Conservation (phyloP, 2,888 invertebrate genomes). For the Pomacea canaliculata region DNA sequence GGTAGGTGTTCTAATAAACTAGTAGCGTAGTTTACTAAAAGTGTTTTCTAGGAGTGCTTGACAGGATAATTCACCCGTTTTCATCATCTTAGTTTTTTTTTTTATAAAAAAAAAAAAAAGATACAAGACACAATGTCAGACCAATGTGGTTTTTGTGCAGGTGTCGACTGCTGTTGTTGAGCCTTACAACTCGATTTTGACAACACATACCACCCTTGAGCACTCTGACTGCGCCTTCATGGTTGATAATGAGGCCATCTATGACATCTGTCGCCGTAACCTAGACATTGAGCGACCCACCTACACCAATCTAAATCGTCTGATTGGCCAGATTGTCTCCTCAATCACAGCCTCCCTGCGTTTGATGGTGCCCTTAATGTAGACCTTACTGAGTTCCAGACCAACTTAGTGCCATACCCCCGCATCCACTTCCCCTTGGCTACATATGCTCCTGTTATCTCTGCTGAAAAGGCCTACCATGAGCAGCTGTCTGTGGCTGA, state of each 20-base stretch:
- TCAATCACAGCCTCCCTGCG: conserved; percentile 63
- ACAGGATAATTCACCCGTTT: too few species aligned
- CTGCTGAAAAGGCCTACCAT: conserved; percentile 49
- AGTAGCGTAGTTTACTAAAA: too few species aligned
- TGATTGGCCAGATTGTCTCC: conserved; percentile 86
- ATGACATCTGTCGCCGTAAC: conserved; percentile 86
- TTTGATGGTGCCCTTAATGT: conserved; percentile 67
- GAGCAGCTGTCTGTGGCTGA: conserved; percentile 73
- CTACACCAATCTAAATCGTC: conserved; percentile 89
- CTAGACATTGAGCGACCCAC: conserved; percentile 87
- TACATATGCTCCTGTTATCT: conserved; percentile 92
- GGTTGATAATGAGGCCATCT: conserved; percentile 89
- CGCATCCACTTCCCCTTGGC: conserved; percentile 85
- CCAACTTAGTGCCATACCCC: conserved; percentile 68
- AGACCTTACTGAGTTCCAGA: conserved; percentile 72
- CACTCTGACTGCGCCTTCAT: conserved; percentile 97
- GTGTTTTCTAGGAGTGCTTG: too few species aligned
- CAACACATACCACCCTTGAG: conserved; percentile 76
- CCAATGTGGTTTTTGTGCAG: not conserved
- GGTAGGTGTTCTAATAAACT: too few species aligned
- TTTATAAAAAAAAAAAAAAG: too few species aligned
- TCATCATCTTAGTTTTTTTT: too few species aligned
- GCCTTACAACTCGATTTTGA: conserved; percentile 39
- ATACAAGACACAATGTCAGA: too few species aligned
- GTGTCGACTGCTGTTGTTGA: conserved; percentile 37